Evolutionary conservation across 2,113 vertebrate genomes (phyloP).

Genomic region (Lynx canadensis): DNA sequence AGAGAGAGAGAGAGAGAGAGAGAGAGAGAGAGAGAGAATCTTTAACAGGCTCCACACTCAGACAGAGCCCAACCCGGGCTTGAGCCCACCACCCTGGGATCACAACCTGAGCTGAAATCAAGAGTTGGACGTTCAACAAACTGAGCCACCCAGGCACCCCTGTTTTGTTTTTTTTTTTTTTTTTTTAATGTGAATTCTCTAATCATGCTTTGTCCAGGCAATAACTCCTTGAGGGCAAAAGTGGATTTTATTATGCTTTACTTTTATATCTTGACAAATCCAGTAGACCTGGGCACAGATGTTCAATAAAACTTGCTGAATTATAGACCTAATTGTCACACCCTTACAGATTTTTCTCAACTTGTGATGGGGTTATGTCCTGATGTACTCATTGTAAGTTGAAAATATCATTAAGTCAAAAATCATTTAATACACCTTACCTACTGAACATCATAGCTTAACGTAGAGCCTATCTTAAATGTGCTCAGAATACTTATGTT

Average conservation of each 20-base stretch:
- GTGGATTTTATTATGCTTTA: constrained; percentile 35
- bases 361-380: background rate
- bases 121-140: too few species aligned
- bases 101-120: too few species aligned
- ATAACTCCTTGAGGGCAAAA: constrained; percentile 52
- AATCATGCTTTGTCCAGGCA: constrained; percentile 2
- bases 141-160: too few species aligned
- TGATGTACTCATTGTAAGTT: background rate
- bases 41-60: too few species aligned
- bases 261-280: constrained; percentile 53
- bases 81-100: too few species aligned
- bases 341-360: background rate
- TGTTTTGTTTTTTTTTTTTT: background rate
- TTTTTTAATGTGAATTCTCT: constrained; percentile 38
- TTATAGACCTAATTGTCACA: constrained; percentile 27
- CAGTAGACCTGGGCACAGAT: background rate
- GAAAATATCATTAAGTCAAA: background rate
- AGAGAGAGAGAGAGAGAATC: too few species aligned
- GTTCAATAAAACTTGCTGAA: constrained; percentile 37
- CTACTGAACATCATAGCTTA: background rate
- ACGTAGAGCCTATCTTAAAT: background rate
- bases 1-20: too few species aligned
- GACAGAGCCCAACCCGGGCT: too few species aligned
- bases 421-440: background rate
- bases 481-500: background rate